Evolutionary conservation across 2,113 vertebrate genomes (phyloP).

Genomic region (Spea bombifrons): DNA sequence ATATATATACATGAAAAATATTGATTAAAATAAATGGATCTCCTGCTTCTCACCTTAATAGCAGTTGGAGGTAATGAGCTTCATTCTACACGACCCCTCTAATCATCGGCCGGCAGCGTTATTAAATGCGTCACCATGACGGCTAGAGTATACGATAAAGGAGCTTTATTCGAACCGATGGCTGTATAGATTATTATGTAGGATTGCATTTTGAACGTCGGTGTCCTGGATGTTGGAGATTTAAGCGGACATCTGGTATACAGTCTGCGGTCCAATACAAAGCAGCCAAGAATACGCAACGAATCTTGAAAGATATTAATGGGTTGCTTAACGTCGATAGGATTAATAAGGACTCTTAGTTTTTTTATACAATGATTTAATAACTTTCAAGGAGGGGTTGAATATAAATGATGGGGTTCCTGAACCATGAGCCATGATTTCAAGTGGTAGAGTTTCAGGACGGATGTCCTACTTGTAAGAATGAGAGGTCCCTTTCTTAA

Average conservation of each 20-base stretch:
- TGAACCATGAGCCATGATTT: no score
- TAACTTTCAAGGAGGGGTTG: no score
- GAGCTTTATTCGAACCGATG: conserved; percentile 1
- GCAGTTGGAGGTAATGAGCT: background rate
- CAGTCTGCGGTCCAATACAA: conserved; percentile 19
- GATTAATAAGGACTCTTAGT: no score
- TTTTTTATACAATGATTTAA: no score
- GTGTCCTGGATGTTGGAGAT: conserved; percentile 32
- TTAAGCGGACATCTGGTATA: conserved; percentile 38
- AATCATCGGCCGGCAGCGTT: background rate
- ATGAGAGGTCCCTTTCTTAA: no score
- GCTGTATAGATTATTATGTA: conserved; percentile 5
- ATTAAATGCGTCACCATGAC: background rate
- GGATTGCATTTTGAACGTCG: background rate
- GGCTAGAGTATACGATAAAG: background rate
- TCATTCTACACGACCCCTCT: background rate
- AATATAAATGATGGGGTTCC: no score
- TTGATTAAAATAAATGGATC: background rate
- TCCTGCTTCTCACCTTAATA: background rate
- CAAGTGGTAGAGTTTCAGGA: no score
- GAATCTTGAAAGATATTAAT: no score
- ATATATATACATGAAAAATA: background rate
- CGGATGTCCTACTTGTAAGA: no score
- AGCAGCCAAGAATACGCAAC: no score
- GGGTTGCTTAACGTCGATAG: no score